Evolutionary conservation across 2,113 vertebrate genomes (phyloP).

Genomic region (Nettapus auritus): DNA sequence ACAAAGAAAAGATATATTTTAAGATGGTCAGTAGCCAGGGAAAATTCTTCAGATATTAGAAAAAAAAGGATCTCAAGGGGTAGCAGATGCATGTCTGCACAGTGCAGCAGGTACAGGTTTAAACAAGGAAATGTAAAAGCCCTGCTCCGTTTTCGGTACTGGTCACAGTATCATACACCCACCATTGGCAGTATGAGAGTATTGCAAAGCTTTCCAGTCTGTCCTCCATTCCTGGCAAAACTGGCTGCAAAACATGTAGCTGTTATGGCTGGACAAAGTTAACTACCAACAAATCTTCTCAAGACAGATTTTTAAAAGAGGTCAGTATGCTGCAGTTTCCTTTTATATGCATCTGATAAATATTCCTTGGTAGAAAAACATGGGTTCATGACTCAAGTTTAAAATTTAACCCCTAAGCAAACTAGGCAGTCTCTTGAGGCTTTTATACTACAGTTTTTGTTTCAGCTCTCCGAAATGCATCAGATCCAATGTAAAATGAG

Average conservation of each 20-base stretch:
- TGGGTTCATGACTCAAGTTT: neutral
- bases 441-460: neutral
- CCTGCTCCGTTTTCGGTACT: neutral
- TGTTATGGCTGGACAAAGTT: neutral
- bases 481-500: neutral
- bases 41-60: neutral
- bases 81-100: neutral
- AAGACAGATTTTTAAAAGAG: neutral
- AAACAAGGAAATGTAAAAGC: neutral
- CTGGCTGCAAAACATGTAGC: neutral
- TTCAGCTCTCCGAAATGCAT: neutral
- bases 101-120: neutral
- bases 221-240: neutral
- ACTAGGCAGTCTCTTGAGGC: neutral
- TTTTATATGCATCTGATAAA: neutral
- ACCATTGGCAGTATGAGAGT: neutral
- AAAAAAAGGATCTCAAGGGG: fast-evolving
- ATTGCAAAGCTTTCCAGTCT: neutral
- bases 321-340: neutral
- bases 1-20: neutral
- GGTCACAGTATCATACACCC: neutral
- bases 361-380: neutral
- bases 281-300: neutral
- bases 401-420: neutral
- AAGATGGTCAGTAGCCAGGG: neutral